Conservation (phyloP, 2,888 invertebrate genomes). For the Rapana venosa region DNA sequence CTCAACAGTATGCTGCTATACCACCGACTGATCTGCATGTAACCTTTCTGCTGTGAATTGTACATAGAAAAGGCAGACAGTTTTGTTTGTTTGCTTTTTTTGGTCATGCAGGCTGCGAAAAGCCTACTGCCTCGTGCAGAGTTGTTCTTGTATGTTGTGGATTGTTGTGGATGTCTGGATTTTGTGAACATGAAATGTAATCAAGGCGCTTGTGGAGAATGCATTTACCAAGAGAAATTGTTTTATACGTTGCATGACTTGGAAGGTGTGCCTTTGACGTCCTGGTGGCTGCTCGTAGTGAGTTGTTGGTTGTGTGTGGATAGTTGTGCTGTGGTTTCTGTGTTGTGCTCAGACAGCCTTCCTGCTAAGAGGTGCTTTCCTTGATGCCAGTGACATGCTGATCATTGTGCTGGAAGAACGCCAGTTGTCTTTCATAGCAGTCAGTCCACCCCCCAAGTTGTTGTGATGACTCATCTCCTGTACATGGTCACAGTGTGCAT, state of each 20-base stretch:
- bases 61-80: no score
- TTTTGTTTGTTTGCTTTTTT: no score
- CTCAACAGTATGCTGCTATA: no score
- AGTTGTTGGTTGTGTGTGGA: background rate
- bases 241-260: background rate
- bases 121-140: background rate
- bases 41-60: no score
- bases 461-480: background rate
- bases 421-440: constrained; percentile 20
- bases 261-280: background rate
- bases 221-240: background rate
- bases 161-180: no score
- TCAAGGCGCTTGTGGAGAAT: background rate
- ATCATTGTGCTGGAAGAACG: background rate
- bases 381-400: background rate
- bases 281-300: background rate
- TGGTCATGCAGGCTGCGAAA: no score
- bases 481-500: background rate
- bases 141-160: background rate
- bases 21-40: no score
- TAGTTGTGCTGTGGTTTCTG: background rate
- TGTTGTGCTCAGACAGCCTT: background rate
- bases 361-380: background rate
- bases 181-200: background rate
- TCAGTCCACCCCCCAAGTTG: background rate